Evolutionary conservation across 2,113 vertebrate species (phyloP), one percentile per base, ranked within the genome.

Genomic region (Indicator maculatus): DNA sequence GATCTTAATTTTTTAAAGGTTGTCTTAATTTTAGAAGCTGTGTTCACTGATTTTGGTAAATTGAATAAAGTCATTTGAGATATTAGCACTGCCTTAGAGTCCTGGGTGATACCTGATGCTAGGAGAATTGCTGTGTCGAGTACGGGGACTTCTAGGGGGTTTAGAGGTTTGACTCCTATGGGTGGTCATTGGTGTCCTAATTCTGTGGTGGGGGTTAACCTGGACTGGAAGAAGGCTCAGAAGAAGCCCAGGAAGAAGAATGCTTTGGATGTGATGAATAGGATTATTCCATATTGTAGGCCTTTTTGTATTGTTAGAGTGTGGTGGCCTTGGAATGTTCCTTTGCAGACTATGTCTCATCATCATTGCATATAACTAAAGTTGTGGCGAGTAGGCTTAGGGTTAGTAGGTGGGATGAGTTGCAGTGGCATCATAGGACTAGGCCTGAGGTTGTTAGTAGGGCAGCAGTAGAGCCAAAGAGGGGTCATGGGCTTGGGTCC

Each of bases 311-410:
- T 53, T 0, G 58, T 36, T 0, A 31, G 67, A 0, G 80, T 83
- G 2, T 72, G 58, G 0, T 72, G 67, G 0, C 60, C 82, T 56
- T 84, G 94, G 80, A 91, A 94, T 18, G 45, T 96, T 2, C 58
- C 27, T 64, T 96, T 79, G 65, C 89, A 88, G 5, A 91, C 5
- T 1, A 92, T 67, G 1, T 96, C 88, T n/a, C 64, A 65, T 91
- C 89, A 97, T 96, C 93, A 90, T 64, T 93, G 85, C 1, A n/a
- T 23, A 90, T 73, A 0, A 72, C 83, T 6, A 65, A 17, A 5
- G 16, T 7, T 27, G 4, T 39, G 9, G 61, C 11, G 16, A 16
- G 26, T 27, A 64, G 24, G 61, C 33, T 36, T 27, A 39, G 9
- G 26, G 10, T 11, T 17, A 64, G 4, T 10, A 27, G 36, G 6